These are phyloP conservation scores for Hecatera dysodea DNA, from an alignment of 2,888 invertebrate genomes.

Conservation along the genomic window DNA sequence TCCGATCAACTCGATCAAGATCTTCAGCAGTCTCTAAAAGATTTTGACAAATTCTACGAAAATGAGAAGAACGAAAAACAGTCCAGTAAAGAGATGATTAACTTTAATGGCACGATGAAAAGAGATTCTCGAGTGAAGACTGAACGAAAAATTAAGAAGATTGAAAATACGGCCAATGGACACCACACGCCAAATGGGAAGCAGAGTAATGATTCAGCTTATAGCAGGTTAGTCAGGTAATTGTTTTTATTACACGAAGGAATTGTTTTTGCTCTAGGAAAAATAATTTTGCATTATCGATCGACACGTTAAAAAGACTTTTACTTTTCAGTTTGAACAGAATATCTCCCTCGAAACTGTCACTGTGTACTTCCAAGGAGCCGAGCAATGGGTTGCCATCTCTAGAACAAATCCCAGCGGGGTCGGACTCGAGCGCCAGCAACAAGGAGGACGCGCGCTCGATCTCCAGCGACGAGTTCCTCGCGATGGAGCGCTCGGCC, in stretches of 20 bases:
- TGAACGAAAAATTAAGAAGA: conserved; percentile 82
- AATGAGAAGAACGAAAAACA: conserved; percentile 81
- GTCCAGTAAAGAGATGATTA: conserved; percentile 75
- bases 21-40: conserved; percentile 88
- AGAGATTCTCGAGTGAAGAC: conserved; percentile 77
- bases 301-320: conserved; percentile 17
- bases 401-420: conserved; percentile 79
- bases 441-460: conserved; percentile 84
- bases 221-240: conserved; percentile 94
- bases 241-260: conserved; percentile 58
- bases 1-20: conserved; percentile 88
- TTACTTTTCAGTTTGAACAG: conserved; percentile 81
- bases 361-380: conserved; percentile 84
- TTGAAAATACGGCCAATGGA: conserved; percentile 78
- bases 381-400: conserved; percentile 76
- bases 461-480: conserved; percentile 86
- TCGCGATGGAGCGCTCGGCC: conserved; percentile 88
- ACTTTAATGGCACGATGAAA: conserved; percentile 78
- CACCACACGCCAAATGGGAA: conserved; percentile 85
- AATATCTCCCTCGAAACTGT: conserved; percentile 87
- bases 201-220: conserved; percentile 93
- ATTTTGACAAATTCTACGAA: conserved; percentile 88
- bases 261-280: not conserved
- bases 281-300: not conserved
- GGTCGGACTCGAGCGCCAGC: conserved; percentile 82